Base-by-base conservation (phyloP, 2,113 vertebrate genomes). In the Lota lota region DNA sequence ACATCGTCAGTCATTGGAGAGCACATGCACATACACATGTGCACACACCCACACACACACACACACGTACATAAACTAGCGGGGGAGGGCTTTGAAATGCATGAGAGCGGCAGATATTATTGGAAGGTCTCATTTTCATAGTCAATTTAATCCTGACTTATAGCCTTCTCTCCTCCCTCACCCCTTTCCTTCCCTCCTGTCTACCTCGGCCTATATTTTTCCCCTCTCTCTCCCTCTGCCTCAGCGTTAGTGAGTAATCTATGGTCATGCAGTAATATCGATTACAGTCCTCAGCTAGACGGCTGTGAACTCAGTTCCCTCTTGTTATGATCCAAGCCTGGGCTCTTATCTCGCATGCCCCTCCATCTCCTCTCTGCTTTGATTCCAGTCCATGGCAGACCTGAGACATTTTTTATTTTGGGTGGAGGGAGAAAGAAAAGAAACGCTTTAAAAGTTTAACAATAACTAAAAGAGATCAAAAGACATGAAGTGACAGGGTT, bases 61-160 rank as follows among this genome's bases (percentile, higher is more conserved):
- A 22, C 19, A 22, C 36, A 22, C 40, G 22, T 22, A 19, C 61
- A 64, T 28, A 68, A 63, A 72, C 68, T 53, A 63, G 74, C 53
- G 28, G 28, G 28, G 28, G 28, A 6, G 28, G 77, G 83, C 78
- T 84, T 80, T 85, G 80, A 83, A 85, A 89, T 83, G 87, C 86
- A 85, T 85, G 82, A 87, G 80, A 79, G 78, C 83, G 76, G 77
- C 72, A 80, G 81, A 83, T 76, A 85, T 78, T 87, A 88, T 87
- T 85, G 86, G 81, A 78, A 86, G 78, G 79, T 83, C 80, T 83
- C 82, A 83, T 88, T 88, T 87, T 88, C 85, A 85, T 87, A 85
- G 84, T 87, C 85, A 85, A 87, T 88, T 88, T 87, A 87, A 85
- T 89, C 81, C 80, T 83, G 81, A 87, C 80, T 89, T 88, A 79